phyloP scores from a whole-genome alignment of 2,888 invertebrate genomes.

The Ochropleura leucogaster region DNA sequence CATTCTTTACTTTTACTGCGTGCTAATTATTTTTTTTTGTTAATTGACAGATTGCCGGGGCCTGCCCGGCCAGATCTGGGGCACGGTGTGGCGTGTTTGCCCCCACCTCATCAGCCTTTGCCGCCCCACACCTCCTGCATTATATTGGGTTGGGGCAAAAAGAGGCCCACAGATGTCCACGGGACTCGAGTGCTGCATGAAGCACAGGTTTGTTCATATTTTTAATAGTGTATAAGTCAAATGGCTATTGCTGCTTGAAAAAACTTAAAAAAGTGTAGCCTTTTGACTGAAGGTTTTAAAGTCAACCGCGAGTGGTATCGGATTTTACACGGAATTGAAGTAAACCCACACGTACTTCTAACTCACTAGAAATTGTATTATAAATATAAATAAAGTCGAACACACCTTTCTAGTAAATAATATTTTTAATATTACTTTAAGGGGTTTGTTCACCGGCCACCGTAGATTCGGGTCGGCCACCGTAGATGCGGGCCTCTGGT shows the following conservation, averaged over 20 bases:
- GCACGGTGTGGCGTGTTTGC: slow-evolving; percentile 95
- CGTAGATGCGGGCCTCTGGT: too few species aligned
- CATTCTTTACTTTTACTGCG: slow-evolving; percentile 8
- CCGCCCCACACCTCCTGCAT: slow-evolving; percentile 93
- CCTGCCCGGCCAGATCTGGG: slow-evolving; percentile 82
- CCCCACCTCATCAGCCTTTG: slow-evolving; percentile 92
- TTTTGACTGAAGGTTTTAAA: background rate
- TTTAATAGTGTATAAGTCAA: background rate
- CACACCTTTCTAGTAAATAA: background rate
- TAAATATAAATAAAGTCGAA: background rate
- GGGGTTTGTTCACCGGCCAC: background rate
- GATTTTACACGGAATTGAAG: background rate
- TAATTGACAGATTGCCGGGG: slow-evolving; percentile 78
- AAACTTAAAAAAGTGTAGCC: background rate
- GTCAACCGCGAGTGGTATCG: background rate
- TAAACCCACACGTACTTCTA: background rate
- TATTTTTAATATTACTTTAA: background rate
- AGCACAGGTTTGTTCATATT: slow-evolving; percentile 91
- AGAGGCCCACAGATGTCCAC: slow-evolving; percentile 93
- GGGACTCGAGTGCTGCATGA: slow-evolving; percentile 96
- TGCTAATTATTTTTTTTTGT: slow-evolving; percentile 27
- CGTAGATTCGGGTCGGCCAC: too few species aligned
- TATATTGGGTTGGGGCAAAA: slow-evolving; percentile 98
- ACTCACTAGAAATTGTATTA: background rate
- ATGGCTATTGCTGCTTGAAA: background rate